Percentiles rank a stretch among this genome's conserved stretches.
Evolutionary conservation across 2,797 vertebrate species (phyloP).

Genomic region (Sparidentex hasta): DNA sequence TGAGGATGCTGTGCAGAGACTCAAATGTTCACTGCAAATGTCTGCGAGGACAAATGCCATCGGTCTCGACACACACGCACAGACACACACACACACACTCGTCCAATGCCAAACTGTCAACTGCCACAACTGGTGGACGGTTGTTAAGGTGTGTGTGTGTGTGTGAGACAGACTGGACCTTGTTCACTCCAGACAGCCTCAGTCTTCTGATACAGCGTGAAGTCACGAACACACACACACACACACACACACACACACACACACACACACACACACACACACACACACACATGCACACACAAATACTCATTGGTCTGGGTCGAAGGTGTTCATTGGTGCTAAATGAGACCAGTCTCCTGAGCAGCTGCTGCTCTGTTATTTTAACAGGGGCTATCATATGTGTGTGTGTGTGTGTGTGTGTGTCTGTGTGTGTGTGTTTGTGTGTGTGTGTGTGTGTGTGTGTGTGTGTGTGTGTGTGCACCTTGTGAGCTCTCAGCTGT

Average conservation of each 20-base stretch:
- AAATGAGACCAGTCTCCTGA: constrained; percentile 63
- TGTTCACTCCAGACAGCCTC: constrained; percentile 62
- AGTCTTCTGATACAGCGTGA: constrained; percentile 57
- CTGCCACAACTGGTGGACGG: constrained; percentile 58
- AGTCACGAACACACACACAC: constrained; percentile 34
- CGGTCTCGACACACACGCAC: not conserved
- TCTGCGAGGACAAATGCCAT: constrained; percentile 45
- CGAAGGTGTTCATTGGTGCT: constrained; percentile 54
- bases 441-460: constrained; percentile 26
- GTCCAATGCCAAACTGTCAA: constrained; percentile 52
- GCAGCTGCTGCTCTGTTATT: constrained; percentile 71
- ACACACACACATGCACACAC: constrained; percentile 32
- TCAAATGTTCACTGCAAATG: constrained; percentile 47
- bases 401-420: constrained; percentile 24
- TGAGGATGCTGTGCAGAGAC: constrained; percentile 19
- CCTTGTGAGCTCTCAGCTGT: constrained; percentile 44
- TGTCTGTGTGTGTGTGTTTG: constrained; percentile 9
- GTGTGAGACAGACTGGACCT: constrained; percentile 62
- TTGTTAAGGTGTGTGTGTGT: constrained; percentile 40
- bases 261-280: constrained; percentile 36
- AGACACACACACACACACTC: constrained; percentile 30
- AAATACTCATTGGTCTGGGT: not conserved
- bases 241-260: constrained; percentile 37
- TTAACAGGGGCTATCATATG: constrained; percentile 36
- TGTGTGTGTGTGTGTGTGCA: constrained; percentile 12